Conservation (phyloP, 2,888 invertebrate genomes). For the Polydesmus complanatus region DNA sequence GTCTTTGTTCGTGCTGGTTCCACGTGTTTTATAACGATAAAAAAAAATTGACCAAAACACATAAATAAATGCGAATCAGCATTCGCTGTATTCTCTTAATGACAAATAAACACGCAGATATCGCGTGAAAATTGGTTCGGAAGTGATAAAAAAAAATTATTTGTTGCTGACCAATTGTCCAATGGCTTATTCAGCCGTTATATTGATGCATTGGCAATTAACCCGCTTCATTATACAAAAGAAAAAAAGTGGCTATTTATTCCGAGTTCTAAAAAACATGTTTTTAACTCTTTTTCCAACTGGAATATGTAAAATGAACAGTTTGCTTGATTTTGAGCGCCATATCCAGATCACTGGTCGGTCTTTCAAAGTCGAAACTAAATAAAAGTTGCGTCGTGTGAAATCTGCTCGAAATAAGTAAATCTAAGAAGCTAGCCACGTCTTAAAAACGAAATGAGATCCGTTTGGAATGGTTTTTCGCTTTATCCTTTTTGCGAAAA, state of each 20-base stretch:
- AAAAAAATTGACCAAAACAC: no score
- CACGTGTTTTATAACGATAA: no score
- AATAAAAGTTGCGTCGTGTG: neutral
- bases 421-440: neutral
- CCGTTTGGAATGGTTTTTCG: neutral
- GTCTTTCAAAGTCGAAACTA: no score
- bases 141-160: neutral
- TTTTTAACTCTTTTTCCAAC: no score
- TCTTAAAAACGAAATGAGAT: neutral
- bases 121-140: neutral
- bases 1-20: no score
- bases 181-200: no score
- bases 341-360: no score
- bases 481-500: no score
- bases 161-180: no score
- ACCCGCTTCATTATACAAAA: neutral
- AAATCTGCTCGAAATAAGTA: neutral
- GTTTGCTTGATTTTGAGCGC: neutral
- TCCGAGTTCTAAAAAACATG: neutral
- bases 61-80: neutral
- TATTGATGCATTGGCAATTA: neutral
- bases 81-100: neutral
- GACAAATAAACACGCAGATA: neutral
- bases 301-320: no score
- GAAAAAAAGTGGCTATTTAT: neutral